Percentiles rank a stretch among this genome's conserved stretches.
Conservation (phyloP, 1,140 invertebrate species). For the Hylaeus anthracinus region DNA sequence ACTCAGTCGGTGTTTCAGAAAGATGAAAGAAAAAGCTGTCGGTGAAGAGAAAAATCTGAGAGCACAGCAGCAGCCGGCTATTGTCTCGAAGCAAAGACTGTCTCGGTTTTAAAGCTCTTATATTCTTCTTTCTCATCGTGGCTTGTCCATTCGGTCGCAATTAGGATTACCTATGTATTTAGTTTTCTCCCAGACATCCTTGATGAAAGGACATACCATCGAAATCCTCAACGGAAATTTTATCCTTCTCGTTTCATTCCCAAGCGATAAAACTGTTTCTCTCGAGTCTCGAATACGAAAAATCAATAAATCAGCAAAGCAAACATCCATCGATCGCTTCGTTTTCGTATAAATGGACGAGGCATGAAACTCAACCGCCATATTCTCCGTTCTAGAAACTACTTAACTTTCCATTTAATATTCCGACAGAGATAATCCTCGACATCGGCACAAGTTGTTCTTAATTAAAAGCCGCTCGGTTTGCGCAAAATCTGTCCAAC, state of each 20-base stretch:
- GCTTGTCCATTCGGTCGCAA: conserved; percentile 52
- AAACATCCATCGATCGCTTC: too few relatives aligned
- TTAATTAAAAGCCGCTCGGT: conserved; percentile 53
- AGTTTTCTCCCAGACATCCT: conserved; percentile 45
- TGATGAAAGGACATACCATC: conserved; percentile 8
- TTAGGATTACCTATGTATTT: conserved; percentile 58
- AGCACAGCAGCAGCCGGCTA: conserved; percentile 19
- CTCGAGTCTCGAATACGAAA: not conserved
- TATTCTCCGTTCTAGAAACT: not conserved
- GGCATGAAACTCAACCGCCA: not conserved
- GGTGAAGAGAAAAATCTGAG: conserved; percentile 14
- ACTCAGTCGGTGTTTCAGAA: not conserved
- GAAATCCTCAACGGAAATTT: not conserved
- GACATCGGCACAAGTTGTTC: conserved; percentile 44
- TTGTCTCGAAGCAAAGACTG: conserved; percentile 42
- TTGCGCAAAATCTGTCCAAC: conserved; percentile 18
- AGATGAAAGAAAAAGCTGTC: not conserved
- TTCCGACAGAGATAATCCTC: not conserved
- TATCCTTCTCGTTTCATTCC: not conserved
- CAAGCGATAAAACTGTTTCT: not conserved
- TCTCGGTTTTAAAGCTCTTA: conserved; percentile 7
- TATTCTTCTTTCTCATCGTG: conserved; percentile 26
- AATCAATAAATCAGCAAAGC: too few relatives aligned
- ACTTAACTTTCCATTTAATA: not conserved
- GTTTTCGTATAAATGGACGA: not conserved